Evolutionary conservation across 2,888 invertebrate genomes (phyloP), one percentile per base, ranked within the genome.

Genomic region (Callosobruchus maculatus): DNA sequence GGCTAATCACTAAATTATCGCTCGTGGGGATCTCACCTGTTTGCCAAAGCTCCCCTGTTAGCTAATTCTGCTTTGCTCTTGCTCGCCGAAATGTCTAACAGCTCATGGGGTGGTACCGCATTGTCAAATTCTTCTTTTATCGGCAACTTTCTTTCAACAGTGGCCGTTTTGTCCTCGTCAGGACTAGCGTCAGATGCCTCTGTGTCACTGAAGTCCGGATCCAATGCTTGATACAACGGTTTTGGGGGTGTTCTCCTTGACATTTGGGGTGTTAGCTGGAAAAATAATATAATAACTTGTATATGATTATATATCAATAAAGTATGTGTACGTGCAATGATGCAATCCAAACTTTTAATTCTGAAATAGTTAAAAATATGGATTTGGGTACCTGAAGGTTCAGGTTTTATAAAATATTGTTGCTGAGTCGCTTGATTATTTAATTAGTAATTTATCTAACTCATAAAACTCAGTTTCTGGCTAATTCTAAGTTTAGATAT

Each of bases 61-160:
- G 95, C 97, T 81, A 97, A 89, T 87, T 97, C 97, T 21, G 95
- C 96, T 88, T 94, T 95, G 77, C 92, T 91, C 86, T 93, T 93
- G 78, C 92, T 95, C 20, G 93, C 95, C 0, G 96, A 94, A 81
- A 94, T 95, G 87, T 98, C 97, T 71, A 98, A 90, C 77, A 97
- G 90, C 84, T 93, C 93, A 81, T 95, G 94, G 80, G 95, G 95
- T 72, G 97, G 97, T 76, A 97, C 94, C 0, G 95, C 95, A 78
- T 93, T 92, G 88, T 96, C 96, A 82, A 96, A 89, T 87, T 96
- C 96, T 83, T 95, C 90, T 83, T 90, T 90, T 22, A 90, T 88
- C 0, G 92, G 91, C 73, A 92, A 85, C 83, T 93, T 93, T 74
- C 93, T 87, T 84, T 94, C 93, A 20, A 93, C 92, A 0, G 93